Conservation (phyloP, 2,113 vertebrate genomes). For the Apeltes quadracus region DNA sequence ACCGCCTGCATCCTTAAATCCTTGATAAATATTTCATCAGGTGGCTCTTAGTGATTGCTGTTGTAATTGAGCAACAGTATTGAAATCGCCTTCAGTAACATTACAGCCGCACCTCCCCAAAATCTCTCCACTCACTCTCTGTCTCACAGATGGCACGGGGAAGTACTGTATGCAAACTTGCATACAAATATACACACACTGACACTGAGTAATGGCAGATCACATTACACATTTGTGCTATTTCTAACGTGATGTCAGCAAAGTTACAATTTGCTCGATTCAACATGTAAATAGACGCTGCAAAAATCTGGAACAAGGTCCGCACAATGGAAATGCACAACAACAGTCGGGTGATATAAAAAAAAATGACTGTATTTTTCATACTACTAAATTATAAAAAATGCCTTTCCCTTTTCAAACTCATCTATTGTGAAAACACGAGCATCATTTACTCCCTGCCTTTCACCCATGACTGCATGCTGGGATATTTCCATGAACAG, state of each 20-base stretch:
- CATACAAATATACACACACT: neutral
- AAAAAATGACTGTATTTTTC: neutral
- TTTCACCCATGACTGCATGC: neutral
- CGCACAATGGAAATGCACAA: neutral
- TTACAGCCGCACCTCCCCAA: slow-evolving; percentile 31
- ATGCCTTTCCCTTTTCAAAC: neutral
- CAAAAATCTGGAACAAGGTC: neutral
- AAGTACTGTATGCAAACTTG: neutral
- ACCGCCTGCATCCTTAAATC: slow-evolving; percentile 73
- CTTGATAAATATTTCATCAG: slow-evolving; percentile 82
- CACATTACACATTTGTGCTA: neutral
- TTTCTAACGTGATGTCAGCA: neutral
- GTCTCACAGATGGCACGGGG: slow-evolving; percentile 17
- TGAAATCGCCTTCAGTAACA: slow-evolving; percentile 69
- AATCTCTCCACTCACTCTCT: neutral
- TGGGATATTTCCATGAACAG: neutral
- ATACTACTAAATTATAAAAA: neutral
- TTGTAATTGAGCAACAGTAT: slow-evolving; percentile 74
- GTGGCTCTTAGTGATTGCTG: slow-evolving; percentile 67
- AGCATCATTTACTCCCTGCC: neutral
- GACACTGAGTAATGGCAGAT: neutral
- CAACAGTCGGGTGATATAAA: neutral
- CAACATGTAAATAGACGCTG: neutral
- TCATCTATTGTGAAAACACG: neutral
- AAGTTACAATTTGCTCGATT: neutral